Base-by-base conservation (phyloP, 2,113 vertebrate species). In the Aix galericulata region DNA sequence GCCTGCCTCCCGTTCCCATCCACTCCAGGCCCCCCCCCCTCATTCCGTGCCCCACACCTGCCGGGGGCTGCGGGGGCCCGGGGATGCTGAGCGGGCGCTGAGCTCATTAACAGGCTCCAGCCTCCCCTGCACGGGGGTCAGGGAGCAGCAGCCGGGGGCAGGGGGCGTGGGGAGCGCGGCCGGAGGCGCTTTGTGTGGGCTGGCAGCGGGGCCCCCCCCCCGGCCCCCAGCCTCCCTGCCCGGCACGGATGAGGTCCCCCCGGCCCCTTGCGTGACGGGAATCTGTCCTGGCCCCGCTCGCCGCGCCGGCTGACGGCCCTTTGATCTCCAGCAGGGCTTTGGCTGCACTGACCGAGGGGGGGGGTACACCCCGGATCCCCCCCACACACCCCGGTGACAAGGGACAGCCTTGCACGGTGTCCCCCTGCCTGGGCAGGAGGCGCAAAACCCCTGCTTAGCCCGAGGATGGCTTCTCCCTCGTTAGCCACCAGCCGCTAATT, bases 11-110 rank as follows among this genome's bases (percentile, higher is more conserved):
- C 26, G 15, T 68, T 82, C 22, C 38, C 82, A 40, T 2, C 1
- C 17, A 34, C 79, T 85, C 87, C 96, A 56, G 71, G 6, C 81
- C 73, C 3, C 66, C 52, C 29, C 25, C 17, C 46, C 20, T 20
- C 18, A 11, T 48, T 48, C 20, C 10, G 87, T 89, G 93, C 84
- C 93, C 93, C 93, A 32, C 95, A 96, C 94, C 93, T 95, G 95
- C 88, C 86, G 0, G 71, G 71, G 77, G 82, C 90, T 82, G 78
- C 81, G 13, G 68, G 68, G 83, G 59, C 71, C 4, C 13, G 29
- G 48, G 76, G 50, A 2, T 50, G 85, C 92, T 85, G 94, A 48
- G 91, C 32, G 67, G 38, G 74, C 71, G 38, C 91, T 10, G 60
- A 89, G 91, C 88, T 94, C 88, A 76, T 95, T 59, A 92, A 32